These are phyloP conservation scores for Australoheros scitulus DNA, from an alignment of 2,113 vertebrate species.

Conservation along the genomic window DNA sequence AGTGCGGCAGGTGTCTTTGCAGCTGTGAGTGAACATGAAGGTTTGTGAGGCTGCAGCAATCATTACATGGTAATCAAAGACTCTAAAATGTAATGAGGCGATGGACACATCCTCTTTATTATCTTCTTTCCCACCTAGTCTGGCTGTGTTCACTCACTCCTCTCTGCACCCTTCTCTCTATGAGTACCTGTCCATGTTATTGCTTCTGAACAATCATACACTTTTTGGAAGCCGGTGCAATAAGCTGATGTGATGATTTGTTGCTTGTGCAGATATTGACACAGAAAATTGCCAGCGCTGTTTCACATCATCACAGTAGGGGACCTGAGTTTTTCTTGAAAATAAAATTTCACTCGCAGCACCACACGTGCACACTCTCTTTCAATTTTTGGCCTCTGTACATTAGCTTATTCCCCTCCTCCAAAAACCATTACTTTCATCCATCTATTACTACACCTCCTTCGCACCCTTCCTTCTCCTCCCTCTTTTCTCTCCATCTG, in stretches of 20 bases:
- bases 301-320: background rate
- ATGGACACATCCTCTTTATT: slow-evolving; percentile 26
- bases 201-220: slow-evolving; percentile 2
- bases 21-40: background rate
- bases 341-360: slow-evolving; percentile 32
- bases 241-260: slow-evolving; percentile 3
- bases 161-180: background rate
- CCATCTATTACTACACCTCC: slow-evolving; percentile 11
- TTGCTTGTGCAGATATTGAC: slow-evolving; percentile 11
- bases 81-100: slow-evolving; percentile 37
- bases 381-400: slow-evolving; percentile 17
- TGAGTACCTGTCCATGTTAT: background rate
- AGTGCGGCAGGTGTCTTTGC: background rate
- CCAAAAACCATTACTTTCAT: slow-evolving; percentile 39
- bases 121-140: slow-evolving; percentile 10
- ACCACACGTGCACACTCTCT: background rate
- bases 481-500: slow-evolving; percentile 56
- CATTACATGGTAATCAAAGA: slow-evolving; percentile 41
- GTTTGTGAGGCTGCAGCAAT: slow-evolving; percentile 30
- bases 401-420: slow-evolving; percentile 68
- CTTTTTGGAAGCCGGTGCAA: slow-evolving; percentile 19
- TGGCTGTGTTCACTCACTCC: slow-evolving; percentile 9
- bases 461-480: slow-evolving; percentile 27
- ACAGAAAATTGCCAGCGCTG: background rate
- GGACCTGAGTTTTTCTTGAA: slow-evolving; percentile 47